Evolutionary conservation across 2,888 invertebrate genomes (phyloP), one percentile per base, ranked within the genome.

Genomic region (Mythimna ferrago): DNA sequence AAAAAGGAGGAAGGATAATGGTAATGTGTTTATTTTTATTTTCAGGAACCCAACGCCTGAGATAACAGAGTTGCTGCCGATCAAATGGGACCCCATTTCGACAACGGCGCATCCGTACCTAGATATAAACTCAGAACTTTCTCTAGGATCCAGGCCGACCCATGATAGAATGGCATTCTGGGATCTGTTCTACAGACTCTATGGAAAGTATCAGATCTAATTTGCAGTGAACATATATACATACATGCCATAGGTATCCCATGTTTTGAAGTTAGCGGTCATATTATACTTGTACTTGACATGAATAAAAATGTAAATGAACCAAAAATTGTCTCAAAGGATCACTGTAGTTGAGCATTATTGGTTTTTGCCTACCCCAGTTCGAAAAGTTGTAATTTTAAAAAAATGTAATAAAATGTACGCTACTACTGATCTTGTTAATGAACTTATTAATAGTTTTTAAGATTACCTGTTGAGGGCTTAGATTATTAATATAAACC

Each of bases 101-200:
- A 73, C 66, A 41, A 80, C 80, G 0, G 64, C 63, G 0, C 64
- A 81, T 26, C 44, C 64, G 1, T 88, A 83, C 41, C 38, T 89
- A 53, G 63, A 82, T 11, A 83, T 88, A 44, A 75, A 84, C 73
- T 41, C 60, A 11, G 83, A 88, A 1, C 54, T 86, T 0, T 41
- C 65, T 2, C 44, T 84, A 19, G 66, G 78, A 32, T 21, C 61
- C n/a, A 72, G 78, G 26, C 77, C 68, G 14, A 32, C 10, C 60
- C 78, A 86, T 51, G 66, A 70, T 0, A 81, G 86, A 53, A 86
- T 81, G 74, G 76, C 81, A 0, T 88, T 88, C 65, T 86, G 84
- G 86, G 85, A 88, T 19, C 71, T 84, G 7, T 89, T 91, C 67
- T 89, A 88, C 69, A 87, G 76, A 69, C 38, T 81, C 0, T 81